These are phyloP conservation scores for Stenurella melanura DNA, from an alignment of 2,888 invertebrate genomes.

Conservation along the genomic window DNA sequence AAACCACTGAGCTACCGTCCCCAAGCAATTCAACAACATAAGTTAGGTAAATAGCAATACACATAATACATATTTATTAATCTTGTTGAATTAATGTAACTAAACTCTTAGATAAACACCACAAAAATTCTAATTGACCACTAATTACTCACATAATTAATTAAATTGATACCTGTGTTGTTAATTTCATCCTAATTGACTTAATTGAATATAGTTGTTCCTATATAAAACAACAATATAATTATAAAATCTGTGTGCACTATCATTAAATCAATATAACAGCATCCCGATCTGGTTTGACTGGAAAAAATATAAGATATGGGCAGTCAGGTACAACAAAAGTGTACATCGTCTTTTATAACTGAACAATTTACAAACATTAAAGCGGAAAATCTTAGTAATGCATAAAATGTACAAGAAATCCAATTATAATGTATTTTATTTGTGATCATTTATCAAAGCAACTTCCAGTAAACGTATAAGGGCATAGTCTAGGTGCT, in stretches of 20 bases:
- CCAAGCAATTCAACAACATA: no score
- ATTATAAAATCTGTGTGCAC: slow-evolving; percentile 44
- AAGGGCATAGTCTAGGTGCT: slow-evolving; percentile 64
- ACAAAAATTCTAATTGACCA: background rate
- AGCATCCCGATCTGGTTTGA: slow-evolving; percentile 49
- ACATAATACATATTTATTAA: background rate
- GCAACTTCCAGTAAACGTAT: slow-evolving; percentile 60
- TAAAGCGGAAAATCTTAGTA: slow-evolving; percentile 62
- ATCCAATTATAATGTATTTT: slow-evolving; percentile 66
- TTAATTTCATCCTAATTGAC: background rate
- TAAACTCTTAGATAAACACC: background rate
- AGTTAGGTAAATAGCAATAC: no score
- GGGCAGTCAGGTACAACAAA: slow-evolving; percentile 59
- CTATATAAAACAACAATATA: slow-evolving; percentile 26
- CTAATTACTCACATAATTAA: background rate
- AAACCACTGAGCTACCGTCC: no score
- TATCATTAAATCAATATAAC: slow-evolving; percentile 44
- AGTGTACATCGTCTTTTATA: slow-evolving; percentile 58
- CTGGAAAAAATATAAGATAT: slow-evolving; percentile 58
- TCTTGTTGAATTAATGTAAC: background rate
- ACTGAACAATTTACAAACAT: slow-evolving; percentile 62
- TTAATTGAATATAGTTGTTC: background rate
- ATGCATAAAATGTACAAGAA: slow-evolving; percentile 64
- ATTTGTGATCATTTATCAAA: slow-evolving; percentile 64
- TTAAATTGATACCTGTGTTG: background rate